Base-by-base conservation (phyloP, 2,888 invertebrate genomes). In the Thelaira solivaga region DNA sequence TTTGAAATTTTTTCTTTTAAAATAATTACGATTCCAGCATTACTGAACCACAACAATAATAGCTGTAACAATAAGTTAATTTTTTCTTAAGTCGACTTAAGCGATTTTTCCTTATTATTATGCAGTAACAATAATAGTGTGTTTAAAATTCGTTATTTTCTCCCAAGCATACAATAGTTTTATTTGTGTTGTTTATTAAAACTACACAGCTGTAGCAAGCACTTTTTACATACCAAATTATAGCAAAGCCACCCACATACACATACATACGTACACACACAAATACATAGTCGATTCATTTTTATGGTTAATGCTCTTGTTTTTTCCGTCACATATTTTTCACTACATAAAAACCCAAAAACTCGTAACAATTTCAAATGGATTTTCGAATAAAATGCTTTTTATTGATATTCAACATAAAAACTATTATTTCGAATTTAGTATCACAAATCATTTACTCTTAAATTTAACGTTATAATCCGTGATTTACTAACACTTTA, bases 351-450 rank as follows among this genome's bases (percentile, higher is more conserved):
- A 65, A 76, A 53, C 13, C 1, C 6, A 34, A 62, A n/a, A n/a
- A 61, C 29, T 76, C 65, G 59, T 72, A 76, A 72, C 69, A 76
- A 65, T 67, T 71, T 76, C 55, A 67, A 72, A 76, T 72, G 55
- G 59, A 36, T 72, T 67, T 61, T 39, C 22, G 11, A 72, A 76
- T 62, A 72, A 76, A 76, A 72, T 41, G 16, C 20, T 39, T 76
- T 76, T 72, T 76, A 67, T 76, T 76, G 61, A 72, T 61, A 76
- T 72, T 67, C 51, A 62, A 61, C 72, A 72, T 47, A 61, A 67
- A 76, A 72, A 76, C 69, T 69, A 62, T 51, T 51, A 67, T 67
- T 59, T 43, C 29, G 65, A 76, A 67, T 67, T 67, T 61, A 72
- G 53, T 61, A 67, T 67, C 65, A 76, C 71, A 72, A 76, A 72